phyloP scores from a whole-genome alignment of 2,888 invertebrate species.

The Ochropleura leucogaster region DNA sequence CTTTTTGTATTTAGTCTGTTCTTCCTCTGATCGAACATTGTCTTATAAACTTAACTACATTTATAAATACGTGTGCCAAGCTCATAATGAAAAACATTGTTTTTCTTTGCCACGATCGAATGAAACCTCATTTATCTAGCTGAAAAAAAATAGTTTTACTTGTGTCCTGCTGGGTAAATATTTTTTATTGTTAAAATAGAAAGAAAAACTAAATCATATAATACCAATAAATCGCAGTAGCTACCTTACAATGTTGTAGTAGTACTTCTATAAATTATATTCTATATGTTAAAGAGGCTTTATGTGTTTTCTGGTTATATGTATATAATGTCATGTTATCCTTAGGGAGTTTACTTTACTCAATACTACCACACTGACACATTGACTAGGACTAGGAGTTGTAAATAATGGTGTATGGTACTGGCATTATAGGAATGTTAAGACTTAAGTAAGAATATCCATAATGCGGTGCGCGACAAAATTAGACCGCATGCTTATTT shows the following conservation, averaged over 20 bases:
- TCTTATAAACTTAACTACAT: not conserved
- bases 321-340: conserved; percentile 24
- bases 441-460: conserved; percentile 20
- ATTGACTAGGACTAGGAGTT: conserved; percentile 24
- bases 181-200: not conserved
- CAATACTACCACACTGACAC: conserved; percentile 7
- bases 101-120: conserved; percentile 8
- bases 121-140: not conserved
- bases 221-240: conserved; percentile 1
- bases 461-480: not conserved
- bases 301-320: conserved; percentile 19
- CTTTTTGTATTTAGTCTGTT: not conserved
- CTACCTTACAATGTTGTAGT: conserved; percentile 14
- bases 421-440: conserved; percentile 1
- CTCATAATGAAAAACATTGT: not conserved
- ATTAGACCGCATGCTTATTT: not conserved
- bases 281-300: conserved; percentile 42
- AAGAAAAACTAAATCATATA: not conserved
- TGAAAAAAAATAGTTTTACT: not conserved
- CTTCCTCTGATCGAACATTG: not conserved
- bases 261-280: conserved; percentile 29
- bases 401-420: conserved; percentile 15
- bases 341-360: conserved; percentile 9
- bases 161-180: not conserved
- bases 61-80: conserved; percentile 29